phyloP scores from a whole-genome alignment of 1,140 invertebrate species.

The Conus betulinus region DNA sequence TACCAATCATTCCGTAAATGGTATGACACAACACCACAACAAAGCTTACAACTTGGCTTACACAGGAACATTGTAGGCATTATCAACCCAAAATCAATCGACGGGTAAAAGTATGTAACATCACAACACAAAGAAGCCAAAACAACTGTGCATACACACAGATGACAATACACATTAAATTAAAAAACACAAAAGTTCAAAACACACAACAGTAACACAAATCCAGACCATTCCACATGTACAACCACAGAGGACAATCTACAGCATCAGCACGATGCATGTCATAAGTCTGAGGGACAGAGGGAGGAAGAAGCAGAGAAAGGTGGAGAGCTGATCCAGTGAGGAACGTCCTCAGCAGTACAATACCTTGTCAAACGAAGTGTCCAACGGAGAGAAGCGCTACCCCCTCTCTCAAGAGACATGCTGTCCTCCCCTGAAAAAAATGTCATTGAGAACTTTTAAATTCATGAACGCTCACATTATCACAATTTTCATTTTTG shows the following conservation, averaged over 20 bases:
- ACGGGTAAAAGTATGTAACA: too few species aligned
- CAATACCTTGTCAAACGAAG: slow-evolving; percentile 69
- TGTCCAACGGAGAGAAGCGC: slow-evolving; percentile 67
- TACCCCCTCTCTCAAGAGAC: slow-evolving; percentile 66
- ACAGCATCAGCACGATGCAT: not conserved
- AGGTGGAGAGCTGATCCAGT: too few species aligned
- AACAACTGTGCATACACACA: not conserved
- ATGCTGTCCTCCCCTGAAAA: slow-evolving; percentile 68
- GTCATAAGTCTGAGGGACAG: not conserved
- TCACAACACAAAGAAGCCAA: too few species aligned
- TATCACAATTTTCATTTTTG: too few species aligned
- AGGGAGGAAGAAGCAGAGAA: not conserved
- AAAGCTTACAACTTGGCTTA: too few species aligned
- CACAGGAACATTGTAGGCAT: too few species aligned
- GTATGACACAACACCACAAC: too few species aligned
- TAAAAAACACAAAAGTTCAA: not conserved
- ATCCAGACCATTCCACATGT: not conserved
- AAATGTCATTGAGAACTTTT: too few species aligned
- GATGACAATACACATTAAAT: not conserved
- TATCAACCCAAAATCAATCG: too few species aligned
- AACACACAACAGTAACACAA: not conserved
- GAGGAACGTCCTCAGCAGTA: not conserved
- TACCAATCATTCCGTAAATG: too few species aligned
- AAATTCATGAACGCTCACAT: too few species aligned
- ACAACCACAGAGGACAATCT: not conserved